Conservation (phyloP, 2,888 invertebrate genomes). For the Cristatella mucedo region DNA sequence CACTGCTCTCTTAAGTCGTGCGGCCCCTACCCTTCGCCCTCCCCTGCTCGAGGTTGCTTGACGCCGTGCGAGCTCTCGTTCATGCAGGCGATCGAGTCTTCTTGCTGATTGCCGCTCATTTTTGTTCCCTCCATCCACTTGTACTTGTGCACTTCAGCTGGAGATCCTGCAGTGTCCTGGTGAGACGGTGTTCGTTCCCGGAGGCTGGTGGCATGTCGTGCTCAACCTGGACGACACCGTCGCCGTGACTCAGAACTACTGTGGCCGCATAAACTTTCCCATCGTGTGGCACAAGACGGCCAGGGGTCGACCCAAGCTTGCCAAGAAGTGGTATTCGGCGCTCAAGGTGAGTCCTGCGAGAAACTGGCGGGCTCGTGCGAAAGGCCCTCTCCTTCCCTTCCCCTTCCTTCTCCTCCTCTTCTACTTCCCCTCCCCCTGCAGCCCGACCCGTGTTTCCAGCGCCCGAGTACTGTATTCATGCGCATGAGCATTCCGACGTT, state of each 20-base stretch:
- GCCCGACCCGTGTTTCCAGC: too few species aligned
- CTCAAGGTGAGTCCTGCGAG: conserved; percentile 38
- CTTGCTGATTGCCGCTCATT: too few species aligned
- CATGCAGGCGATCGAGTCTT: too few species aligned
- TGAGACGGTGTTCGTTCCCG: conserved; percentile 93
- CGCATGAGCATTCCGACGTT: too few species aligned
- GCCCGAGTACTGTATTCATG: too few species aligned
- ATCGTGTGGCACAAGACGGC: conserved; percentile 91
- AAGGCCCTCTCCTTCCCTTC: background rate
- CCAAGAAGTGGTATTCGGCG: conserved; percentile 65
- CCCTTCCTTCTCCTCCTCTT: background rate
- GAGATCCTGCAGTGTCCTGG: conserved; percentile 88
- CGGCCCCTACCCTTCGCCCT: too few species aligned
- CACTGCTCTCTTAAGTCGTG: too few species aligned
- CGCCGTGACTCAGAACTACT: conserved; percentile 93
- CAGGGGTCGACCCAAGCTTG: conserved; percentile 82
- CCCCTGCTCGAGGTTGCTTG: too few species aligned
- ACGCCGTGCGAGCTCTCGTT: too few species aligned
- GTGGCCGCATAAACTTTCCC: conserved; percentile 75
- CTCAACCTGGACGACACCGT: conserved; percentile 86
- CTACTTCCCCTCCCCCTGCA: too few species aligned
- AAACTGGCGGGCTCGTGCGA: background rate
- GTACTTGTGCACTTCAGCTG: conserved; percentile 49
- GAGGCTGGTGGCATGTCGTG: conserved; percentile 99
- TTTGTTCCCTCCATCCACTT: too few species aligned